A percentile compares a stretch with the other conserved stretches of the same genome.
These are phyloP conservation scores for Drosophila auraria DNA, from an alignment of 1,140 invertebrate genomes.

Conservation along the genomic window DNA sequence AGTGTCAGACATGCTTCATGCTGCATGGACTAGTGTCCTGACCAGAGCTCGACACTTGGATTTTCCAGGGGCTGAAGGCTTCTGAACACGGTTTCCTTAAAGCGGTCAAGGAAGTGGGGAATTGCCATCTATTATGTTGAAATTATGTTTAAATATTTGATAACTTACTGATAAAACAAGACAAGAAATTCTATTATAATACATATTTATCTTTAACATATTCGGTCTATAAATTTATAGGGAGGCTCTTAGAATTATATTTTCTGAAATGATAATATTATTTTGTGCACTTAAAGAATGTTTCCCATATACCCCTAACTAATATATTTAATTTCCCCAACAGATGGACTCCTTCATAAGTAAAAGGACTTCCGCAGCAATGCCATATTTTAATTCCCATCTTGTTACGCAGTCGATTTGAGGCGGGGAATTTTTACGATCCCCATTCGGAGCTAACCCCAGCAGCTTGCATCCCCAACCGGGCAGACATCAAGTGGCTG, in stretches of 20 bases:
- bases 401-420: constrained; percentile 60
- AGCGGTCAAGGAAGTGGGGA: constrained; percentile 6
- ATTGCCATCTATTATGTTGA: not conserved
- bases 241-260: no score
- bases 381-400: constrained; percentile 28
- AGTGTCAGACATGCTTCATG: constrained; percentile 70
- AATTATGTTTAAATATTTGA: no score
- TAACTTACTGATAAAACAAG: no score
- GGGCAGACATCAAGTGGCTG: constrained; percentile 72
- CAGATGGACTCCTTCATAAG: not conserved
- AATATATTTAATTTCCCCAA: not conserved
- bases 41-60: constrained; percentile 34
- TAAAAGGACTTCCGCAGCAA: constrained; percentile 9
- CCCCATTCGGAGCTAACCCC: constrained; percentile 4
- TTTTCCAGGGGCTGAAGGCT: constrained; percentile 33
- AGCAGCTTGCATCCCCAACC: constrained; percentile 21
- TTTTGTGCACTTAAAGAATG: no score
- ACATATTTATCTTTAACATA: no score
- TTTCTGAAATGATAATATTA: no score
- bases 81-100: constrained; percentile 34
- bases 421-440: constrained; percentile 41
- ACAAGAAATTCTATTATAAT: no score
- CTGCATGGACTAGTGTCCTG: constrained; percentile 60
- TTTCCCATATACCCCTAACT: not conserved
- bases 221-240: no score